These are phyloP conservation scores for Corydoras maculifer DNA, from an alignment of 2,113 vertebrate genomes.

Conservation along the genomic window DNA sequence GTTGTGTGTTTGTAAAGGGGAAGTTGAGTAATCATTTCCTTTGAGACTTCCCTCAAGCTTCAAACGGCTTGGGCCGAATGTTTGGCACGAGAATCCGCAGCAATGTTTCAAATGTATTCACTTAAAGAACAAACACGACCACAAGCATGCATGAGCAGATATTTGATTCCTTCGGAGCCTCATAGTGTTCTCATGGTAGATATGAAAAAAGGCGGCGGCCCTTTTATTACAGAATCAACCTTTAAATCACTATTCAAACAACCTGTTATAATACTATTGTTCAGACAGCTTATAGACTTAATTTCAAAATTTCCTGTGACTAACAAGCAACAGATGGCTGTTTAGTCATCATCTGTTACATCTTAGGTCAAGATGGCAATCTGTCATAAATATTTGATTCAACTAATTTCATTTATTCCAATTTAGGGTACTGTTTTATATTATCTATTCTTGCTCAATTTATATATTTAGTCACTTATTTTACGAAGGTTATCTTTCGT, in stretches of 20 bases:
- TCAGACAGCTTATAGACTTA: constrained; percentile 1
- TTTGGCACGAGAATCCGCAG: constrained; percentile 27
- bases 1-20: neutral
- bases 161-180: constrained; percentile 34
- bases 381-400: neutral
- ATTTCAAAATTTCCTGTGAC: neutral
- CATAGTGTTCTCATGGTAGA: constrained; percentile 25
- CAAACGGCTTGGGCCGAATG: constrained; percentile 20
- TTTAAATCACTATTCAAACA: constrained; percentile 17
- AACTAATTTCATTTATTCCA: no score
- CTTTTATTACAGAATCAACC: constrained; percentile 9
- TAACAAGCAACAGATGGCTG: constrained; percentile 10
- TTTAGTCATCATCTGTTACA: neutral
- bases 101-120: constrained; percentile 33
- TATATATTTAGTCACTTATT: no score
- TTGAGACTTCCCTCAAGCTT: constrained; percentile 28
- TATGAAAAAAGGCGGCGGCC: constrained; percentile 22
- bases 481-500: no score
- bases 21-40: constrained; percentile 31
- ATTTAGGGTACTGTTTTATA: no score
- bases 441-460: no score
- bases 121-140: constrained; percentile 37
- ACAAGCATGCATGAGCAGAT: constrained; percentile 37
- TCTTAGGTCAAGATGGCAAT: neutral
- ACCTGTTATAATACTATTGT: constrained; percentile 11